Evolutionary conservation across 2,888 invertebrate genomes (phyloP).

Genomic region (Agrilus cyanescens): DNA sequence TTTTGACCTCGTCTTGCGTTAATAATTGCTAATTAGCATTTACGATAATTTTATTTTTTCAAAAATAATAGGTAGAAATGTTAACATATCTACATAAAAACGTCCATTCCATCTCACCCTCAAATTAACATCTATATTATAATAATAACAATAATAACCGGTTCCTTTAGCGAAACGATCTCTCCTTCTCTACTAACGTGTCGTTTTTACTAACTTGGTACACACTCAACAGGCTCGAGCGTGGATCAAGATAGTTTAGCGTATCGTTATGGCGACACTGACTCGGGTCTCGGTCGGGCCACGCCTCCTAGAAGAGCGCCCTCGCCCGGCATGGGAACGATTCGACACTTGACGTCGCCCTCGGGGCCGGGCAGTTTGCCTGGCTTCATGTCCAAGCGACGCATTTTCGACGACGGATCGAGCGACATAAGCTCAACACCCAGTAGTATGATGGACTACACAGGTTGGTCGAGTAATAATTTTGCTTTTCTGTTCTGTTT

Average conservation of each 20-base stretch:
- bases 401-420: slow-evolving; percentile 60
- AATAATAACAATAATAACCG: no score
- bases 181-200: no score
- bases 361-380: slow-evolving; percentile 75
- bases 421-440: slow-evolving; percentile 74
- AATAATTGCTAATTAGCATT: no score
- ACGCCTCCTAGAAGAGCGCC: slow-evolving; percentile 80
- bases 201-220: no score
- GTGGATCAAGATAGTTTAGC: slow-evolving; percentile 46
- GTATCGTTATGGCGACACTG: slow-evolving; percentile 53
- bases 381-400: slow-evolving; percentile 59
- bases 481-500: background rate
- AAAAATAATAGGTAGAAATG: no score
- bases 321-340: slow-evolving; percentile 65
- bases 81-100: no score
- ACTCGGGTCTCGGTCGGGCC: slow-evolving; percentile 76
- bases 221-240: slow-evolving; percentile 36
- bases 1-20: no score
- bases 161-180: no score
- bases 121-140: no score
- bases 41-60: no score
- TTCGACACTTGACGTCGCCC: slow-evolving; percentile 69
- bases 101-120: no score
- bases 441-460: slow-evolving; percentile 79
- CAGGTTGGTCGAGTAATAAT: slow-evolving; percentile 44